Conservation (phyloP, 2,797 vertebrate species). For the Propithecus perrieri region DNA sequence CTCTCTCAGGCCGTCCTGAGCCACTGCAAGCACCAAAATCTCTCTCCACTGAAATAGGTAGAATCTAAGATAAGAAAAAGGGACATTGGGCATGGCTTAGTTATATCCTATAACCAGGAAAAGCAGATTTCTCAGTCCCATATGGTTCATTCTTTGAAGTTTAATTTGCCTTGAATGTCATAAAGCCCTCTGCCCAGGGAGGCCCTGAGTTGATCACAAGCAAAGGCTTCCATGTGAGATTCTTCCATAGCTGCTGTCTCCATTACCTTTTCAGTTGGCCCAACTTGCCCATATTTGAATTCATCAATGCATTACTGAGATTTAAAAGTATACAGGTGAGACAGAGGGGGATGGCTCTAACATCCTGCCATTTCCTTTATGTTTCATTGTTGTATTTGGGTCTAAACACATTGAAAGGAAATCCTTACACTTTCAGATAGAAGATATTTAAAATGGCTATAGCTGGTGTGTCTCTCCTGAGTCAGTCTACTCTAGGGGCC, state of each 20-base stretch:
- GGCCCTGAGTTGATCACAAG: background rate
- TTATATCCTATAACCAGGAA: background rate
- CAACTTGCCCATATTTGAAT: background rate
- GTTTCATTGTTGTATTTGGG: background rate
- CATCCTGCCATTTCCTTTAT: background rate
- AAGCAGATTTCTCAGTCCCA: background rate
- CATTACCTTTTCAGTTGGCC: background rate
- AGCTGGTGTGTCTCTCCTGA: background rate
- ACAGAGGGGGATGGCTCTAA: background rate
- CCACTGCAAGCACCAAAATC: slow-evolving; percentile 62
- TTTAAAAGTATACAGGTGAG: background rate
- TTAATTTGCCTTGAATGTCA: background rate
- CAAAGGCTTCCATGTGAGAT: background rate
- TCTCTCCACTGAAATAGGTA: slow-evolving; percentile 80
- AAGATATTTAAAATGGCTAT: background rate
- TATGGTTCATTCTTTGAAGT: background rate
- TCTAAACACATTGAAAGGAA: background rate
- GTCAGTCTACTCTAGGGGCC: background rate
- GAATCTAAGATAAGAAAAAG: slow-evolving; percentile 82
- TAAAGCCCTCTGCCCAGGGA: background rate
- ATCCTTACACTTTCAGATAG: background rate
- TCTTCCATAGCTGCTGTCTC: background rate
- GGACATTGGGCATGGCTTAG: slow-evolving; percentile 58
- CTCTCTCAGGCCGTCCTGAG: slow-evolving; percentile 48
- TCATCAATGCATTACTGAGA: background rate